These are phyloP conservation scores for Rana temporaria DNA, from an alignment of 2,113 vertebrate genomes.

Conservation along the genomic window DNA sequence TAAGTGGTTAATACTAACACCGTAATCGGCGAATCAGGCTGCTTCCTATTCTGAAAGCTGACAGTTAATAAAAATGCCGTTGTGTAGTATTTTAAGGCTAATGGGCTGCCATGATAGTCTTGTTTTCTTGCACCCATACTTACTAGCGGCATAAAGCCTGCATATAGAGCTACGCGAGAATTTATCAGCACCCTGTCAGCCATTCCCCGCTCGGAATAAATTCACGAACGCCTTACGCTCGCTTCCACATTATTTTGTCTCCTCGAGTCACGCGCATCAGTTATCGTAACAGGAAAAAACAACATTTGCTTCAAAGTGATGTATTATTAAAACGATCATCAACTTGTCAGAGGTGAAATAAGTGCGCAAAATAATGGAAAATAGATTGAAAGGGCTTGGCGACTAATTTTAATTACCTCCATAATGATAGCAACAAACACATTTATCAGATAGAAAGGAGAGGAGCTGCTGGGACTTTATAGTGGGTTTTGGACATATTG, in stretches of 20 bases:
- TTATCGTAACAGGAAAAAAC: slow-evolving; percentile 3
- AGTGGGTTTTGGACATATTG: too few species aligned
- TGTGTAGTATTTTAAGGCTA: slow-evolving; percentile 25
- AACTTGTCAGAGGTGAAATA: neutral
- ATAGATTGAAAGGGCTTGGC: too few species aligned
- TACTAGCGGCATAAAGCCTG: slow-evolving; percentile 14
- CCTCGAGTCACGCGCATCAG: neutral
- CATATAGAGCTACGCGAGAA: slow-evolving; percentile 13
- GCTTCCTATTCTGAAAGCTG: neutral
- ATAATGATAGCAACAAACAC: too few species aligned
- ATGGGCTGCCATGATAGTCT: slow-evolving; percentile 19
- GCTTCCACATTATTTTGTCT: neutral
- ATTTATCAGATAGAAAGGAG: too few species aligned
- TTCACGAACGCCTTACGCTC: neutral
- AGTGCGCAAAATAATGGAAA: too few species aligned
- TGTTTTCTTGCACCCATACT: neutral
- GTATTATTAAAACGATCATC: neutral
- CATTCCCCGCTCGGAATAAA: neutral
- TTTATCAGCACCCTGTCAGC: slow-evolving; percentile 26
- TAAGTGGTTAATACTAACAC: slow-evolving; percentile 20
- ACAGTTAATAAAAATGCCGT: slow-evolving; percentile 13
- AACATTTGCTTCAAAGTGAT: slow-evolving; percentile 8
- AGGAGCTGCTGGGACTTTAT: too few species aligned
- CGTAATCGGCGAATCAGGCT: neutral
- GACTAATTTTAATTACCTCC: too few species aligned